Conservation (phyloP, 2,888 invertebrate genomes). For the Spisula solida region DNA sequence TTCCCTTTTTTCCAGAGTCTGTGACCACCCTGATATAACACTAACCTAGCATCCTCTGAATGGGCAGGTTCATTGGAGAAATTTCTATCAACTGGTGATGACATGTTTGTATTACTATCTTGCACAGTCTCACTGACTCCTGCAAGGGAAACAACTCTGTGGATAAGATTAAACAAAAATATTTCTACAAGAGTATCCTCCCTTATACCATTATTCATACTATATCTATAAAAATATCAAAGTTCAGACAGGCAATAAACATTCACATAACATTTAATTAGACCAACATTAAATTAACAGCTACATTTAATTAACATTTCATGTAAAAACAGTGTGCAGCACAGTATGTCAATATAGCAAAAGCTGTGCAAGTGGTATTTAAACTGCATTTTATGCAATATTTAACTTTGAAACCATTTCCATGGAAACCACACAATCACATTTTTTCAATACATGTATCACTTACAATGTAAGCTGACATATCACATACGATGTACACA, state of each 20-base stretch:
- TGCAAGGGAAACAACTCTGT: constrained; percentile 23
- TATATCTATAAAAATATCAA: not conserved
- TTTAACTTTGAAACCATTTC: not conserved
- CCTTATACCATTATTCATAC: not conserved
- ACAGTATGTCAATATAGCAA: not conserved
- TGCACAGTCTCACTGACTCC: not conserved
- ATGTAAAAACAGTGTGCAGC: not conserved
- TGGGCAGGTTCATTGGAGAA: not conserved
- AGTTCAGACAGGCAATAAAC: not conserved
- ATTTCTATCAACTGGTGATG: not conserved
- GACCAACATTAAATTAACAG: constrained; percentile 17
- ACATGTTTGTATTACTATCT: not conserved
- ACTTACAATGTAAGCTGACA: not conserved
- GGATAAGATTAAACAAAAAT: not conserved
- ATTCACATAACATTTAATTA: constrained; percentile 9
- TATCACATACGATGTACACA: too few species aligned
- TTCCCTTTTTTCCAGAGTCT: too few species aligned
- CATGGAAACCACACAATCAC: constrained; percentile 6
- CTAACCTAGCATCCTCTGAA: not conserved
- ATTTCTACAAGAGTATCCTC: not conserved
- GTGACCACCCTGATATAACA: too few species aligned
- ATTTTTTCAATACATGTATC: constrained; percentile 3
- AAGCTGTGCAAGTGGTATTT: not conserved
- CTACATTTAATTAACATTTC: not conserved
- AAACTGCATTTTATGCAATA: constrained; percentile 2